phyloP scores from a whole-genome alignment of 2,797 vertebrate genomes.

The Ctenosaura bakeri region DNA sequence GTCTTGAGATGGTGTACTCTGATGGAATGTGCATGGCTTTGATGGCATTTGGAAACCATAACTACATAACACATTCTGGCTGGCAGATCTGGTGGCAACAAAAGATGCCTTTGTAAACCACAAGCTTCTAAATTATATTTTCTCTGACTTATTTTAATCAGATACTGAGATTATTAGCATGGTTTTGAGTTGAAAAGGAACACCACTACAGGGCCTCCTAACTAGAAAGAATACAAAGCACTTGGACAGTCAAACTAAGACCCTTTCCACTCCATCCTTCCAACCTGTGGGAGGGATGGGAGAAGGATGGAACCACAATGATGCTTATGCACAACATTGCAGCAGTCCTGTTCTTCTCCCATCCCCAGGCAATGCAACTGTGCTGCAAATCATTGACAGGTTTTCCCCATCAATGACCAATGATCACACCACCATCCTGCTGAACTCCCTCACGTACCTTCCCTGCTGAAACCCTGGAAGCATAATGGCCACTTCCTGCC shows the following conservation, averaged over 20 bases:
- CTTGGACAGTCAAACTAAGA: conserved; percentile 7
- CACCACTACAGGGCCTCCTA: conserved; percentile 32
- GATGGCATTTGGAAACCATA: conserved; percentile 50
- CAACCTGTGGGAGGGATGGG: too few species aligned
- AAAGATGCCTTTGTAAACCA: conserved; percentile 64
- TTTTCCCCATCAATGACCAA: too few species aligned
- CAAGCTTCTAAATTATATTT: conserved; percentile 54
- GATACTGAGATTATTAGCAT: conserved; percentile 51
- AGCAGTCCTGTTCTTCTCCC: too few species aligned
- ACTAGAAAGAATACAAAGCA: conserved; percentile 34
- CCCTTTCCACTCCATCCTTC: too few species aligned
- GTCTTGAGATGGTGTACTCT: conserved; percentile 64
- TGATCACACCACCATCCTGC: too few species aligned
- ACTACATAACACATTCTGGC: conserved; percentile 40
- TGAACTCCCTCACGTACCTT: too few species aligned
- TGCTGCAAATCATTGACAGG: too few species aligned
- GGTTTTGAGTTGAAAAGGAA: conserved; percentile 29
- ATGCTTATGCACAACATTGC: too few species aligned
- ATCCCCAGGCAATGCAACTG: too few species aligned
- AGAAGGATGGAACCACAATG: too few species aligned
- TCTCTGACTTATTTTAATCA: conserved; percentile 58
- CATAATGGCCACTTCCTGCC: too few species aligned
- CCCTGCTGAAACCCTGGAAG: too few species aligned
- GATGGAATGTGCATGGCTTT: conserved; percentile 57
- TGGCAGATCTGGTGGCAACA: conserved; percentile 68